phyloP scores from a whole-genome alignment of 2,113 vertebrate species.

The Turnix velox region DNA sequence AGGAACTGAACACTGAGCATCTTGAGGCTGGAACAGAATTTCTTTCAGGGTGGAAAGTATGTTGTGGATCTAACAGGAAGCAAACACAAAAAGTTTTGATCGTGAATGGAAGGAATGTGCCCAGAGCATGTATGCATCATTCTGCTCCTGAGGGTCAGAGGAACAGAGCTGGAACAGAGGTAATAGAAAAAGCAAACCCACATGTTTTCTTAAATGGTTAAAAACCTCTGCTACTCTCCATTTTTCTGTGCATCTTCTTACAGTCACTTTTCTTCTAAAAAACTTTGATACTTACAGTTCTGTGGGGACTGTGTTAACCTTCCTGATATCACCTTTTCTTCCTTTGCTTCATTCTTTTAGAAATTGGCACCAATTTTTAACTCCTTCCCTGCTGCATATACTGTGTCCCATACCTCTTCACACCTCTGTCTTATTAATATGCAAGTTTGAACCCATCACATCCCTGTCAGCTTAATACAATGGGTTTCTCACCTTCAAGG shows the following conservation, averaged over 20 bases:
- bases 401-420: too few species aligned
- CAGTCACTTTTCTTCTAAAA: neutral
- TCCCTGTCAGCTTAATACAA: neutral
- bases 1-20: neutral
- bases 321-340: neutral
- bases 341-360: neutral
- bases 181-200: neutral
- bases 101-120: neutral
- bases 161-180: neutral
- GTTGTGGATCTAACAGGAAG: neutral
- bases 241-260: neutral
- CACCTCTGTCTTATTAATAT: neutral
- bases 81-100: neutral
- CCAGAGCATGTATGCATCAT: neutral
- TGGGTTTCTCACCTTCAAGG: neutral
- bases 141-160: neutral
- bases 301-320: neutral
- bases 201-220: neutral
- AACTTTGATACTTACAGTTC: neutral
- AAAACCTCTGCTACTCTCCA: neutral
- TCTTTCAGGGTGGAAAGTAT: neutral
- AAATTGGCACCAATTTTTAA: neutral
- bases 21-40: neutral
- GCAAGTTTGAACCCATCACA: neutral
- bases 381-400: neutral